Evolutionary conservation across 2,113 vertebrate genomes (phyloP).

Genomic region (Camelus bactrianus): DNA sequence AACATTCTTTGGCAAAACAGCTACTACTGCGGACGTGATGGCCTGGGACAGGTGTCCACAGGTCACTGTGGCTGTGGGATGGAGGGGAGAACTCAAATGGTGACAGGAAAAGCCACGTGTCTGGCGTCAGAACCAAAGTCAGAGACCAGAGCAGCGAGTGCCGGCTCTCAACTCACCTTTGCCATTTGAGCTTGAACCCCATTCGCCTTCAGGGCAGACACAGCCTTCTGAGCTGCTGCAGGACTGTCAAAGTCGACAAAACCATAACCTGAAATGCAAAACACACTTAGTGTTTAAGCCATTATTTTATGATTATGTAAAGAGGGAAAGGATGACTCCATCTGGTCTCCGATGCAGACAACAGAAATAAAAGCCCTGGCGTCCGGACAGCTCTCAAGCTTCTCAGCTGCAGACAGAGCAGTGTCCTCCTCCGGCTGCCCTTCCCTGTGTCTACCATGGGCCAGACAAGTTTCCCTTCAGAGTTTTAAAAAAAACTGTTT

Average conservation of each 20-base stretch:
- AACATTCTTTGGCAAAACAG: background rate
- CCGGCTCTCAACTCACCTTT: constrained; percentile 91
- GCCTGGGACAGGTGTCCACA: background rate
- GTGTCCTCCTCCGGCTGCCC: background rate
- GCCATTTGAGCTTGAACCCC: constrained; percentile 99
- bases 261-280: constrained; percentile 94
- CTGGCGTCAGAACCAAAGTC: background rate
- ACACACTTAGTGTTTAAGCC: background rate
- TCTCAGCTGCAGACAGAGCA: accelerated
- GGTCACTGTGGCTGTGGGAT: accelerated
- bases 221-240: constrained; percentile 97
- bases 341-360: background rate
- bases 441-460: accelerated
- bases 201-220: constrained; percentile 95
- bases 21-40: background rate
- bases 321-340: background rate
- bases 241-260: constrained; percentile 99
- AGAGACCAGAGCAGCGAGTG: background rate
- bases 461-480: background rate
- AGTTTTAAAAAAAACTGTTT: background rate
- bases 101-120: background rate
- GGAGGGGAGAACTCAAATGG: accelerated
- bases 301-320: background rate
- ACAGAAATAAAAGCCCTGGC: background rate
- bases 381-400: background rate